A percentile compares a stretch with the other conserved stretches of the same genome.
Evolutionary conservation across 2,797 vertebrate species (phyloP).

Genomic region (Xerus rutilus): DNA sequence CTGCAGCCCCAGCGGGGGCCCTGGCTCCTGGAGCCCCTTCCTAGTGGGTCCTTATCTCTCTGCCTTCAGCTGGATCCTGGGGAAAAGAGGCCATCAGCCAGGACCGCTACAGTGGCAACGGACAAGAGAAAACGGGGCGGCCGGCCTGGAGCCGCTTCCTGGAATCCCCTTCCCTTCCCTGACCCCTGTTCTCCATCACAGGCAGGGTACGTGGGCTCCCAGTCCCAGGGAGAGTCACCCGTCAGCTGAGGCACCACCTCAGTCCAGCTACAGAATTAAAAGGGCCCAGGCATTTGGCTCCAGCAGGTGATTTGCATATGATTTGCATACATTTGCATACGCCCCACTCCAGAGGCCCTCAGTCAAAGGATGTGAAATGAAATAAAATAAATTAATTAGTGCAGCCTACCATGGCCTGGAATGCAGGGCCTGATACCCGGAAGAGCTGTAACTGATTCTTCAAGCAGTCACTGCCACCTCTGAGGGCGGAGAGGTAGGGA

Average conservation of each 20-base stretch:
- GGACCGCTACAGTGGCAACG: not conserved
- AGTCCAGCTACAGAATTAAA: constrained; percentile 68
- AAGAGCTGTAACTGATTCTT: constrained; percentile 43
- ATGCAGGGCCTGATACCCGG: constrained; percentile 1
- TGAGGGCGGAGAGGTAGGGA: not conserved
- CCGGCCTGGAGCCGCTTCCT: not conserved
- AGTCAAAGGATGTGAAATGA: constrained; percentile 77
- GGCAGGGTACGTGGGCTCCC: not conserved
- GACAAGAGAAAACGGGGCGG: not conserved
- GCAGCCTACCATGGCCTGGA: constrained; percentile 54
- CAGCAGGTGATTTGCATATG: constrained; percentile 63
- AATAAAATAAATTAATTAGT: constrained; percentile 82
- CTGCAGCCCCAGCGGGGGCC: not conserved
- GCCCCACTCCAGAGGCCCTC: constrained; percentile 37
- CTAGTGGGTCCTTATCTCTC: constrained; percentile 44
- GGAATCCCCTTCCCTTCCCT: not conserved
- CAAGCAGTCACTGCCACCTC: not conserved
- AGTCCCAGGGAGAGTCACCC: constrained; percentile 15
- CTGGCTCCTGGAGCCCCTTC: not conserved
- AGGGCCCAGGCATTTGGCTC: constrained; percentile 69
- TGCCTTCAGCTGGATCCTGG: constrained; percentile 41
- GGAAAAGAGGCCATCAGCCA: not conserved
- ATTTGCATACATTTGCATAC: constrained; percentile 82
- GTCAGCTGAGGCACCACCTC: constrained; percentile 39
- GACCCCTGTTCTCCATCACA: not conserved